Evolutionary conservation across 2,797 vertebrate genomes (phyloP).

Genomic region (Morelia viridis): DNA sequence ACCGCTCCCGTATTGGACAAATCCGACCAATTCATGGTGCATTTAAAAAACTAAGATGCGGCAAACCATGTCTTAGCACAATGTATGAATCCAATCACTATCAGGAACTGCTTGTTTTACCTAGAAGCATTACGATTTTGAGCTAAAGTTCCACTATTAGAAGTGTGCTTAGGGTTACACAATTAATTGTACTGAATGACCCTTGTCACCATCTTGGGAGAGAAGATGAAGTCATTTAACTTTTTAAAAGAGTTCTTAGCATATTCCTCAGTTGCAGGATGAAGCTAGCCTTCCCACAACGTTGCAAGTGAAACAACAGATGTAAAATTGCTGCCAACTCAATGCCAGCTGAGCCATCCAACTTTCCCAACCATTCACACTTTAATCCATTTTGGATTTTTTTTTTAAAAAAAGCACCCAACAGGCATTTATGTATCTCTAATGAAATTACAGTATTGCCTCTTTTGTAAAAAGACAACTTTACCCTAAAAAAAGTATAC

Average conservation of each 20-base stretch:
- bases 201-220: neutral
- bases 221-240: neutral
- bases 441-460: neutral
- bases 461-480: neutral
- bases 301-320: neutral
- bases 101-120: neutral
- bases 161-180: neutral
- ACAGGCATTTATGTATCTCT: neutral
- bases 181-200: neutral
- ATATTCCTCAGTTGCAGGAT: neutral
- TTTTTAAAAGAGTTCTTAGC: neutral
- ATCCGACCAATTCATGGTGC: neutral
- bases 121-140: neutral
- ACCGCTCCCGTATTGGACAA: neutral
- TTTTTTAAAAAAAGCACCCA: neutral
- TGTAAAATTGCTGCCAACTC: neutral
- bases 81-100: neutral
- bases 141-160: neutral
- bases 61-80: neutral
- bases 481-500: neutral
- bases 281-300: neutral
- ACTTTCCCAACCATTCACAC: neutral
- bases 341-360: neutral
- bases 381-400: neutral
- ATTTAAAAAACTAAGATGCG: neutral